Evolutionary conservation across 2,888 invertebrate genomes (phyloP), one percentile per base, ranked within the genome.

Genomic region (Thera obeliscata): DNA sequence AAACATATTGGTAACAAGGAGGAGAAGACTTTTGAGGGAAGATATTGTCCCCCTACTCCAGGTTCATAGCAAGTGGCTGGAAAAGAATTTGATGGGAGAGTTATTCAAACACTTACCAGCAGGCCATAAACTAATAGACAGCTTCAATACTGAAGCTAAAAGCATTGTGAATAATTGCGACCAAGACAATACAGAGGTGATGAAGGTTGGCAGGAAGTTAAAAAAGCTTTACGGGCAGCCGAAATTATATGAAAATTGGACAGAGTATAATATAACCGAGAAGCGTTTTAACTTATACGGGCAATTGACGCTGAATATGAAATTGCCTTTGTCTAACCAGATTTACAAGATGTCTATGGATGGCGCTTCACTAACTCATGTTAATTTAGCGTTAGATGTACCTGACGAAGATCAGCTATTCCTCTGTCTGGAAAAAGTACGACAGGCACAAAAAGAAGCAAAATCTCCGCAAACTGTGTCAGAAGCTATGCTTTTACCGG

Each of bases 61-160:
- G 73, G 90, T 96, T 9, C 96, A 97, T 81, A 96, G 95, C 77
- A 96, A 95, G 84, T 97, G 97, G 97, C 82, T 97, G 49, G 87
- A 94, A 22, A 97, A 97, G 81, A 93, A 95, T 85, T 86, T 95
- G 36, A 78, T 96, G 2, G 80, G 81, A 43, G 81, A 81, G 61
- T 67, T 93, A 36, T 85, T 84, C 49, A 81, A 80, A 52, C 61
- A 81, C 11, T 66, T 84, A n/a, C 76, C 82, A 3, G 65, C 70
- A 6, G 79, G 81, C 56, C 67, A 77, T 12, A 68, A 69, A 57
- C 48, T 84, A 4, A 57, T 74, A 3, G 72, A 71, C 3, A 72
- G 78, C 7, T 88, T 87, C 56, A 75, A 79, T 63, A 64, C 62
- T 3, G 74, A 78, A 11, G 62, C 83, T 2, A 68, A 78, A 43